phyloP scores from a whole-genome alignment of 2,113 vertebrate species.

The Platanista minor region DNA sequence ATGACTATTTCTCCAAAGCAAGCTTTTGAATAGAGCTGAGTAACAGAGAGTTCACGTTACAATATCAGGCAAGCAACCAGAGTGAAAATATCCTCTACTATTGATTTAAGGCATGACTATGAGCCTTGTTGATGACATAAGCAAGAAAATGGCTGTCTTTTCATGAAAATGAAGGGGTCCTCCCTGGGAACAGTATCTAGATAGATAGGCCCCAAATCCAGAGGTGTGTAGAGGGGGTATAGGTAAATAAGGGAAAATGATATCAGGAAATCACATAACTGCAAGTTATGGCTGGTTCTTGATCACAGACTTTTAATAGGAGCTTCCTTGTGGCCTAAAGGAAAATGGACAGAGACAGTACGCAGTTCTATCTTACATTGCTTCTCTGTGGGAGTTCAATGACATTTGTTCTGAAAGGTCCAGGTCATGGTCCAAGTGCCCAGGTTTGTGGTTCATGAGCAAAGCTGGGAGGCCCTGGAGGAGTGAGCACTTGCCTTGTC shows the following conservation, averaged over 20 bases:
- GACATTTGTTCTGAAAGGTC: not conserved
- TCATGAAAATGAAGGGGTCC: not conserved
- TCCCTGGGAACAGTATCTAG: not conserved
- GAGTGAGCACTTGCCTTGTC: not conserved
- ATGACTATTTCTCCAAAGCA: not conserved
- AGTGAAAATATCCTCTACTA: not conserved
- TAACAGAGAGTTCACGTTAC: not conserved
- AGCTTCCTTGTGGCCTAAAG: not conserved
- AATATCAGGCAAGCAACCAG: not conserved
- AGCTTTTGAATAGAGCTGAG: constrained; percentile 20
- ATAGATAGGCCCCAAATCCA: not conserved
- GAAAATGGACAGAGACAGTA: not conserved
- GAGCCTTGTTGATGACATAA: not conserved
- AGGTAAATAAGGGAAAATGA: not conserved
- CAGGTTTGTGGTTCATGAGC: not conserved
- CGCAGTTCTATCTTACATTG: not conserved
- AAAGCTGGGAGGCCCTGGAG: not conserved
- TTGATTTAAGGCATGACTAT: not conserved
- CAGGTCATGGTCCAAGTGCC: not conserved
- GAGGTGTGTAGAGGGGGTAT: not conserved
- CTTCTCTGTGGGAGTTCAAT: not conserved
- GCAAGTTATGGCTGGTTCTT: not conserved
- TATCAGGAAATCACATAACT: not conserved
- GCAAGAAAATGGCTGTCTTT: not conserved
- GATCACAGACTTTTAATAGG: not conserved